Conservation (phyloP, 2,113 vertebrate genomes). For the Eulemur macaco region DNA sequence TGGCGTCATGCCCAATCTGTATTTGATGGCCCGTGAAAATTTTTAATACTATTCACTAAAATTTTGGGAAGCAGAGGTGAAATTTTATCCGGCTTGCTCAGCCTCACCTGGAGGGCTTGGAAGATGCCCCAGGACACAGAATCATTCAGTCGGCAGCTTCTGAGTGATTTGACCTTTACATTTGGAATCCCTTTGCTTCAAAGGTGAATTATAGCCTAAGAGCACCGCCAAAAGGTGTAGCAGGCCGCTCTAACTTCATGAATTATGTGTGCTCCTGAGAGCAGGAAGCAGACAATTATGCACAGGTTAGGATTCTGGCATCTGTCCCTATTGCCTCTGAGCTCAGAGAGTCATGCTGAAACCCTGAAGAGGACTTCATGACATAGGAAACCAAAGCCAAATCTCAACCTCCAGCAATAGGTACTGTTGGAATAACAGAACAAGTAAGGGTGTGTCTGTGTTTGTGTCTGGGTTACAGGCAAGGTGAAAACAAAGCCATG, state of each 20-base stretch:
- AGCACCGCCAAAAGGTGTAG: constrained; percentile 14
- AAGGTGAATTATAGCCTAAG: constrained; percentile 33
- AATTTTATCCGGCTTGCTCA: neutral
- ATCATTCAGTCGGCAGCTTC: neutral
- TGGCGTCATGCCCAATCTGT: neutral
- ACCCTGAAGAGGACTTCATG: neutral
- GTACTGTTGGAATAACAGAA: neutral
- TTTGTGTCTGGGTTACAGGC: neutral
- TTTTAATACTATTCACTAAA: neutral
- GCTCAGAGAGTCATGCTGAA: neutral
- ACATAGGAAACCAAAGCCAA: neutral
- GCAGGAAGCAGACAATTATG: constrained; percentile 27
- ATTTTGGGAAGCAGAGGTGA: neutral
- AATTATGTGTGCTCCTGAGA: neutral
- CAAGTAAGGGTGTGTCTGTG: neutral
- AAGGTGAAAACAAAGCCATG: neutral
- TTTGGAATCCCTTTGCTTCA: constrained; percentile 4
- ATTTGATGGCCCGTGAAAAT: neutral
- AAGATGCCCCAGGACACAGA: neutral
- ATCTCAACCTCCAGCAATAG: neutral
- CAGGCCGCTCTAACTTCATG: neutral
- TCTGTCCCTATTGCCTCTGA: neutral
- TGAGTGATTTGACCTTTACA: neutral
- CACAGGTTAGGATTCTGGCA: neutral
- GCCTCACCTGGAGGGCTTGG: neutral